Conservation (phyloP, 2,888 invertebrate genomes). For the Atrina japonica region DNA sequence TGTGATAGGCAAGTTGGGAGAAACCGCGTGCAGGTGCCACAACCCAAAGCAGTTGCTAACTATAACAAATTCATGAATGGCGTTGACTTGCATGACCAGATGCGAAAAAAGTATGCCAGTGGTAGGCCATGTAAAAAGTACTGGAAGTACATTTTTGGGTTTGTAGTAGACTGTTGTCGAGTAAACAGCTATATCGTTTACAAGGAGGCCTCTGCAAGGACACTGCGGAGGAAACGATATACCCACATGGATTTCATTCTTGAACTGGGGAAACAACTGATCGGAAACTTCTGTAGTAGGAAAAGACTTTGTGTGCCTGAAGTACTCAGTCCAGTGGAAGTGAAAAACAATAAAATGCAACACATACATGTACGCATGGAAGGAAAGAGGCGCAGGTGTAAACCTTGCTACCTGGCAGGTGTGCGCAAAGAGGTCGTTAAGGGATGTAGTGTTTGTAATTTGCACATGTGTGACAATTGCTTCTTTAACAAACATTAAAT, state of each 20-base stretch:
- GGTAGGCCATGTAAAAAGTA: slow-evolving; percentile 18
- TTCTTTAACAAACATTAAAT: too few species aligned
- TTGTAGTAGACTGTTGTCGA: background rate
- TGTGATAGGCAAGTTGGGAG: background rate
- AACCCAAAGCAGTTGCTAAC: slow-evolving; percentile 7
- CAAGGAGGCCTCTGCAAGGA: background rate
- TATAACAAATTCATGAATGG: slow-evolving; percentile 22
- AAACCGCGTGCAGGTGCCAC: background rate
- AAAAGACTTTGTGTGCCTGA: too few species aligned
- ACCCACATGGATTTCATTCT: background rate
- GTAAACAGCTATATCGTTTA: background rate
- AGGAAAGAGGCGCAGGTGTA: background rate
- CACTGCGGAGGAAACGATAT: background rate
- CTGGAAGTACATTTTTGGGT: background rate
- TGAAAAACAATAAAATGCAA: background rate
- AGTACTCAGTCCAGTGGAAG: background rate
- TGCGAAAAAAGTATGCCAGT: slow-evolving; percentile 10
- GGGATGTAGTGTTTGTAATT: too few species aligned
- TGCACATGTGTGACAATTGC: too few species aligned
- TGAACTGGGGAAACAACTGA: background rate
- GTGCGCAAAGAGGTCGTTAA: too few species aligned
- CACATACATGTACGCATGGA: background rate
- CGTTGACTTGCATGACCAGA: slow-evolving; percentile 21
- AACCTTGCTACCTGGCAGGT: background rate
- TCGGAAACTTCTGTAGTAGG: too few species aligned